Evolutionary conservation across 2,888 invertebrate genomes (phyloP).

Genomic region (Platycnemis pennipes): DNA sequence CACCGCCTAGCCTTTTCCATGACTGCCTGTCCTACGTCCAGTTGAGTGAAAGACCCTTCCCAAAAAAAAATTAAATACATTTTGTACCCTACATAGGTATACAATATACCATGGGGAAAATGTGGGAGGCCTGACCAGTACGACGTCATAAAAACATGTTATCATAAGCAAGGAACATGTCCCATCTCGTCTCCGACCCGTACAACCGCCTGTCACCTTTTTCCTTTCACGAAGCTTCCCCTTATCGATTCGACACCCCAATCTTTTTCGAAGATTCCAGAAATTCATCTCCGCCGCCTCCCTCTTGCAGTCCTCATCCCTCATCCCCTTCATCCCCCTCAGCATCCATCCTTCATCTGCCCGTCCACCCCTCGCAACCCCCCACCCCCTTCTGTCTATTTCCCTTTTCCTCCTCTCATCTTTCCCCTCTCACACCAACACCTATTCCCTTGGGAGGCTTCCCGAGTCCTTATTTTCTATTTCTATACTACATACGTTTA

Average conservation of each 20-base stretch:
- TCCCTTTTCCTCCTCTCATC: neutral
- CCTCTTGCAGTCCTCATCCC: neutral
- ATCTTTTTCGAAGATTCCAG: conserved; percentile 3
- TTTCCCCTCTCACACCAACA: neutral
- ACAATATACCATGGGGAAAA: neutral
- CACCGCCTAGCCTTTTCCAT: neutral
- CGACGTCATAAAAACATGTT: neutral
- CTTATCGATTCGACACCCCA: neutral
- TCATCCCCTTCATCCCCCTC: neutral
- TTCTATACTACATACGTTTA: too few relatives aligned
- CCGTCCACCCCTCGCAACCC: neutral
- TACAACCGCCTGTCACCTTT: neutral
- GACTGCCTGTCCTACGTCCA: neutral
- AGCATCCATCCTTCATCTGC: neutral
- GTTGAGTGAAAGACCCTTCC: neutral
- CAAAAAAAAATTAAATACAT: neutral
- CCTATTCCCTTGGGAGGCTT: too few relatives aligned
- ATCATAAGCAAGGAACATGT: neutral
- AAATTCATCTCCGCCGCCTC: neutral
- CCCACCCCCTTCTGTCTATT: neutral
- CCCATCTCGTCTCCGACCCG: neutral
- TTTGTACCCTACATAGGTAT: neutral
- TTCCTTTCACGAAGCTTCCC: neutral
- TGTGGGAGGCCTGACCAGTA: neutral
- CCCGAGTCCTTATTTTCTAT: too few relatives aligned